Evolutionary conservation across 2,797 vertebrate species (phyloP).

Genomic region (Galagoides demidoff): DNA sequence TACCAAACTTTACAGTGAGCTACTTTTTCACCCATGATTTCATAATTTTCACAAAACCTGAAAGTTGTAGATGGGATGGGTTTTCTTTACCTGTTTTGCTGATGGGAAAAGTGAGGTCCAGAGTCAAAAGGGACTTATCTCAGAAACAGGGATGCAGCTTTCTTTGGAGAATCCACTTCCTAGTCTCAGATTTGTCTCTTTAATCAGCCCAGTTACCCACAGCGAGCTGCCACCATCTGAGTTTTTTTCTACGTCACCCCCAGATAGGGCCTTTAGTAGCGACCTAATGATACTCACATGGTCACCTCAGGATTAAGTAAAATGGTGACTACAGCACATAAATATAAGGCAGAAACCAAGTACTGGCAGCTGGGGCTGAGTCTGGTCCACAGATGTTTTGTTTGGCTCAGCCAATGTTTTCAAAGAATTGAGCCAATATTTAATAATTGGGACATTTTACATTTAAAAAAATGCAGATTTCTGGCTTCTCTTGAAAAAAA

Average conservation of each 20-base stretch:
- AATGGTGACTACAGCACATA: neutral
- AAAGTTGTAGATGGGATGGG: too few species aligned
- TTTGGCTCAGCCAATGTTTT: slow-evolving; percentile 77
- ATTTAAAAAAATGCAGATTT: slow-evolving; percentile 65
- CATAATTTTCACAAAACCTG: neutral
- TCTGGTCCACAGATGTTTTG: slow-evolving; percentile 78
- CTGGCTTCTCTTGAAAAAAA: slow-evolving; percentile 66
- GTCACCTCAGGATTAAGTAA: neutral
- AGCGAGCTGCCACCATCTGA: neutral
- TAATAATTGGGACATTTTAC: slow-evolving; percentile 78
- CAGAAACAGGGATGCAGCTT: neutral
- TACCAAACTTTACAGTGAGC: neutral
- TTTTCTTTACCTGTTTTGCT: neutral
- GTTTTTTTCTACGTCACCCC: neutral
- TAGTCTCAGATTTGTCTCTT: neutral
- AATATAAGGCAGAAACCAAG: slow-evolving; percentile 26
- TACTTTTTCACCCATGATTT: neutral
- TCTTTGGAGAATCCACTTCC: neutral
- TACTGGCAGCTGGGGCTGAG: slow-evolving; percentile 40
- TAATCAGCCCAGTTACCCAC: neutral
- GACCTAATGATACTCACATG: neutral
- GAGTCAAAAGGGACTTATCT: neutral
- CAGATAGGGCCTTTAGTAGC: neutral
- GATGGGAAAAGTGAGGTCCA: neutral
- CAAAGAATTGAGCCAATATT: slow-evolving; percentile 75